Conservation (phyloP, 2,113 vertebrate genomes). For the Condylura cristata region DNA sequence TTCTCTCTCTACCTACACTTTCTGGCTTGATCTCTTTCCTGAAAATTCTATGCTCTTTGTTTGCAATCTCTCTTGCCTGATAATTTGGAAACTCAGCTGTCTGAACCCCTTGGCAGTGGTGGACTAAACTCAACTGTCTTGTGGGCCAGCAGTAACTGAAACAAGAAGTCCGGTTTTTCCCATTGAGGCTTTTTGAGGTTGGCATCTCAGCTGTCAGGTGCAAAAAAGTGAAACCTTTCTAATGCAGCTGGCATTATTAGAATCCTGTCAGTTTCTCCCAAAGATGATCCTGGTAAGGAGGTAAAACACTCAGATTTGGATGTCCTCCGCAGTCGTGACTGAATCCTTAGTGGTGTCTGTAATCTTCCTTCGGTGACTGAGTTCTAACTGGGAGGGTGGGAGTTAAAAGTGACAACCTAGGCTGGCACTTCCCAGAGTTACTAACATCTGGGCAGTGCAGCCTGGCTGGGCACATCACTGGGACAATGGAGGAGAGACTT, state of each 20-base stretch:
- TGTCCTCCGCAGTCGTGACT: not conserved
- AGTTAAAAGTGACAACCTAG: not conserved
- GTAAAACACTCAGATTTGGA: no score
- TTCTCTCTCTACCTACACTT: conserved; percentile 16
- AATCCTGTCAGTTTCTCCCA: not conserved
- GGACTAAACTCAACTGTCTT: not conserved
- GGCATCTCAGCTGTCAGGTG: not conserved
- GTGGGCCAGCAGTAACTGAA: not conserved
- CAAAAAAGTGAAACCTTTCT: not conserved
- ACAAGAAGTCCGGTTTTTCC: not conserved
- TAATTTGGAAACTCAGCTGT: not conserved
- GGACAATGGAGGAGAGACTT: not conserved
- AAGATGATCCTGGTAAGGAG: not conserved
- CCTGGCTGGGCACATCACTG: not conserved
- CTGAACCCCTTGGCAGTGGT: not conserved
- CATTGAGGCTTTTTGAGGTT: not conserved
- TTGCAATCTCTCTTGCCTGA: not conserved
- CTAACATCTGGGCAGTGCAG: not conserved
- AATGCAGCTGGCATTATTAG: not conserved
- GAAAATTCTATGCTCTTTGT: not conserved
- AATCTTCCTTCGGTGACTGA: not conserved
- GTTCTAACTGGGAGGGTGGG: not conserved
- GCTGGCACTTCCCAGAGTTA: not conserved
- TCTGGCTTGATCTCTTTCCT: not conserved
- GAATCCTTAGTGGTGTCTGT: not conserved